Evolutionary conservation across 2,797 vertebrate species (phyloP), one percentile per base, ranked within the genome.

Genomic region (Thalassophryne amazonica): DNA sequence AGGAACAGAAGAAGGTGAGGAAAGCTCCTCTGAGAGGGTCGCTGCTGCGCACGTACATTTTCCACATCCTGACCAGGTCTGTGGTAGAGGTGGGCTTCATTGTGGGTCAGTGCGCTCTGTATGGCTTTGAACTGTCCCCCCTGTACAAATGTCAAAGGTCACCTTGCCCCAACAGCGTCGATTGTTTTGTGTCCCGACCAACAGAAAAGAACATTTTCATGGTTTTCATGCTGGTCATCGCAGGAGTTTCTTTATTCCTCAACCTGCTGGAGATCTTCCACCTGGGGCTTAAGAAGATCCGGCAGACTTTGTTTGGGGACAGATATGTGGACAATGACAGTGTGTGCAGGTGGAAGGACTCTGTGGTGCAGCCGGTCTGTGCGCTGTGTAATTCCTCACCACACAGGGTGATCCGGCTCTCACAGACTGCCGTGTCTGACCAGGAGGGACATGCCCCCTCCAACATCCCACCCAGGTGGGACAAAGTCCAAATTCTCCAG

Each of bases 201-300:
- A 98, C 95, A 15, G 95, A 98, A 78, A 98, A 98, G 81, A 97
- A 92, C 36, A 90, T 98, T 66, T 99, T 98, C 67, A 95, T 98
- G 93, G 85, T 95, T 27, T 98, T 98, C 72, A 98, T 99, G 96
- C 81, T 95, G 29, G 92, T 93, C 20, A 96, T 98, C 7, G 92
- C 94, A 1, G 93, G 94, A 0, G 90, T 94, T 47, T 98, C 95
- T 54, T 83, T 98, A 7, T 89, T 94, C 67, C 88, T 98, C 35
- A 99, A 94, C 73, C 76, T 96, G 45, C 80, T 98, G 17, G 95
- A 98, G 84, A 96, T 97, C 41, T 92, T 92, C 72, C 95, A 97
- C 58, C 78, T 97, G 39, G 96, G 95, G 3, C 55, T 96, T 40
- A 95, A 83, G 77, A 92, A 94, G 70, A 92, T 98, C 69, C 93